Evolutionary conservation across 2,797 vertebrate species (phyloP).

Genomic region (Crypturellus tataupa): DNA sequence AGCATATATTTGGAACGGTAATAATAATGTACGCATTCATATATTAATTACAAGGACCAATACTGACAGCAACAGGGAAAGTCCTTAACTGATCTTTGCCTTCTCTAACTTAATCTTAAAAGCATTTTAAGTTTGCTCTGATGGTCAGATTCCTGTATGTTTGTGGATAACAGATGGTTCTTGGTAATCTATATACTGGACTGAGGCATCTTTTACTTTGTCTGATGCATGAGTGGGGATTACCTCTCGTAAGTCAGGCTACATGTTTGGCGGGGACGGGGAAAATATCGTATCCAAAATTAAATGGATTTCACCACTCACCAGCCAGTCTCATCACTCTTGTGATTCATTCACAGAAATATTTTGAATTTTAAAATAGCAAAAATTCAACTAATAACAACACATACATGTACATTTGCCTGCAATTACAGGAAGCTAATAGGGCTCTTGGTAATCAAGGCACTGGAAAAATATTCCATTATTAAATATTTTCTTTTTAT

Average conservation of each 20-base stretch:
- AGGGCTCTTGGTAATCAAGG: not conserved
- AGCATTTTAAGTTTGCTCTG: conserved; percentile 27
- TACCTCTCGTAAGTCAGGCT: not conserved
- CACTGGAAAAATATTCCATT: conserved; percentile 14
- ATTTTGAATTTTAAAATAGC: not conserved
- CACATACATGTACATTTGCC: not conserved
- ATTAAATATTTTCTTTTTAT: not conserved
- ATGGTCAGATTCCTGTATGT: not conserved
- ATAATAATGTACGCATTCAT: not conserved
- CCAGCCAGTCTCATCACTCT: not conserved
- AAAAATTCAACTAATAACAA: conserved; percentile 4
- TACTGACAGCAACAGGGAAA: not conserved
- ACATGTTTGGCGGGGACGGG: not conserved
- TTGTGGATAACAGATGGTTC: conserved; percentile 19
- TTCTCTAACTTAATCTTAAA: not conserved
- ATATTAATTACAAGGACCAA: not conserved
- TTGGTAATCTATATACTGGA: not conserved
- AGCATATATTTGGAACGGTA: not conserved
- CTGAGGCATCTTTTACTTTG: conserved; percentile 21
- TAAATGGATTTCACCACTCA: conserved; percentile 3
- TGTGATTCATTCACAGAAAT: conserved; percentile 42
- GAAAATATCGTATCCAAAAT: not conserved
- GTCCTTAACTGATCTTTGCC: conserved; percentile 3
- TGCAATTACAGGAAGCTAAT: not conserved
- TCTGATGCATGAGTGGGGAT: conserved; percentile 19